phyloP scores from a whole-genome alignment of 1,140 invertebrate genomes.

The Micrasema longulum region DNA sequence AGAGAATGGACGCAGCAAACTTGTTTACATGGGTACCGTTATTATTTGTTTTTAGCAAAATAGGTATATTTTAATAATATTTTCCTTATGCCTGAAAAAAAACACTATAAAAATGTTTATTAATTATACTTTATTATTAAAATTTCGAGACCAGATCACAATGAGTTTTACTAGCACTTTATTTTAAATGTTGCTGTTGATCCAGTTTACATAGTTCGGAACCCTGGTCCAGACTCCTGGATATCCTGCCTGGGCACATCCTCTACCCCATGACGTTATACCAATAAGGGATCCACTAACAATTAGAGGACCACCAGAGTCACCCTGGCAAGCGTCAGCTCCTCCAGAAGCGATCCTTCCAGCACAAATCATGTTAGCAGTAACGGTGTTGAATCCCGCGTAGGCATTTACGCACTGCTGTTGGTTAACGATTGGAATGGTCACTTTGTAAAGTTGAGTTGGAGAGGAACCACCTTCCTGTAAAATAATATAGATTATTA shows the following conservation, averaged over 20 bases:
- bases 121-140: too few relatives aligned
- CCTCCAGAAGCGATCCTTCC: conserved; percentile 62
- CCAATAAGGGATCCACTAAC: conserved; percentile 68
- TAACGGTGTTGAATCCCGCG: conserved; percentile 59
- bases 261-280: conserved; percentile 65
- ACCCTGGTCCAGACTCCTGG: conserved; percentile 70
- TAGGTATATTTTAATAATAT: too few relatives aligned
- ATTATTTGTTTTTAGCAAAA: too few relatives aligned
- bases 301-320: conserved; percentile 73
- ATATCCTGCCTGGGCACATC: conserved; percentile 63
- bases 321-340: conserved; percentile 64
- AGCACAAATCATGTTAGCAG: conserved; percentile 78
- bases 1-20: too few relatives aligned
- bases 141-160: too few relatives aligned
- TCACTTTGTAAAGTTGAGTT: conserved; percentile 59
- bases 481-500: background rate
- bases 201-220: conserved; percentile 60
- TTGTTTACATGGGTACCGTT: too few relatives aligned
- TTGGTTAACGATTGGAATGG: conserved; percentile 61
- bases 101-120: too few relatives aligned
- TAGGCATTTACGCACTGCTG: conserved; percentile 58
- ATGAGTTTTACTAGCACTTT: background rate
- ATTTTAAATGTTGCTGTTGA: conserved; percentile 44
- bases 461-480: conserved; percentile 42
- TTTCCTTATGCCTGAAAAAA: too few relatives aligned